Percentiles rank a stretch among this genome's conserved stretches.
Conservation (phyloP, 2,888 invertebrate species). For the Hecatera dysodea region DNA sequence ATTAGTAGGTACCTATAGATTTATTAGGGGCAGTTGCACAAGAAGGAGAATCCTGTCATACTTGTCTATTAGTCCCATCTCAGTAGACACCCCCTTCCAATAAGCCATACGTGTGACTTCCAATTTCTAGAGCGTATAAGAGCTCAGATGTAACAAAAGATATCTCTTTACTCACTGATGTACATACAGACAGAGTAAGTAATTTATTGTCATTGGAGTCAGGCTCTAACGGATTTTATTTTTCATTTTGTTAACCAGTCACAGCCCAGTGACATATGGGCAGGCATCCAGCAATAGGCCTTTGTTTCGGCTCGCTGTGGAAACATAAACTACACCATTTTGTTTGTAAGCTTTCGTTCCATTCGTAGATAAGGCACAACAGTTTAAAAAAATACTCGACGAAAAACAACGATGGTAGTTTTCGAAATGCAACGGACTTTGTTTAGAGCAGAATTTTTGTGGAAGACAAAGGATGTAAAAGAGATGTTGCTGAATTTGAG, state of each 20-base stretch:
- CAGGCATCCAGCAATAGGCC: constrained; percentile 39
- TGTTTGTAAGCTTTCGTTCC: constrained; percentile 43
- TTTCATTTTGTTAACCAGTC: constrained; percentile 56
- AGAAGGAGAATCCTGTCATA: too few relatives aligned
- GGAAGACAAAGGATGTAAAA: constrained; percentile 24
- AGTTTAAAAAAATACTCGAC: constrained; percentile 29
- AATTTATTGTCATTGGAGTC: constrained; percentile 43
- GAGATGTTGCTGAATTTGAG: constrained; percentile 6
- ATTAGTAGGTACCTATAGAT: too few relatives aligned
- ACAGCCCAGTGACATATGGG: constrained; percentile 55
- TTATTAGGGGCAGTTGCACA: too few relatives aligned
- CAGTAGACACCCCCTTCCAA: too few relatives aligned
- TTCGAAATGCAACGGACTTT: constrained; percentile 29
- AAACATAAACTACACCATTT: constrained; percentile 51
- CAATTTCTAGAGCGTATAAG: not conserved
- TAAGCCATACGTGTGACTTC: not conserved
- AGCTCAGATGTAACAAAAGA: constrained; percentile 3
- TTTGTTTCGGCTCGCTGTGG: constrained; percentile 47
- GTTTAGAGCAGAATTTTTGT: constrained; percentile 24
- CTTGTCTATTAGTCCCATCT: too few relatives aligned
- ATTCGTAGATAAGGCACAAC: constrained; percentile 31
- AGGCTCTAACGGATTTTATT: constrained; percentile 39
- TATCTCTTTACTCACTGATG: not conserved
- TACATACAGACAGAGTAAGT: constrained; percentile 13
- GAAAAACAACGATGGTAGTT: constrained; percentile 23